Base-by-base conservation (phyloP, 1,140 invertebrate species). In the Phenacoccus solenopsis region DNA sequence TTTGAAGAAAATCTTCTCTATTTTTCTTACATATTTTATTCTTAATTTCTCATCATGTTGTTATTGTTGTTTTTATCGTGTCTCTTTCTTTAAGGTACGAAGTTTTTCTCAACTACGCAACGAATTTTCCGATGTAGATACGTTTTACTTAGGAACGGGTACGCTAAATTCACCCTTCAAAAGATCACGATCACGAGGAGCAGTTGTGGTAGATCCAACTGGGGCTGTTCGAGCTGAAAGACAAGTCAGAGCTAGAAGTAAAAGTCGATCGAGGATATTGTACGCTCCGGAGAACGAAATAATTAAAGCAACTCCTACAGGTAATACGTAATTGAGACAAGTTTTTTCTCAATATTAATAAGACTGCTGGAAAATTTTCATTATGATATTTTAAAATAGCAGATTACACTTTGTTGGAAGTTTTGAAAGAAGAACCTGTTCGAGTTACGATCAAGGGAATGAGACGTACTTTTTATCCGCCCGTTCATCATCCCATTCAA, bases 51-150 rank as follows among this genome's bases (percentile, higher is more conserved):
- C 32, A n/a, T n/a, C n/a, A n/a, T n/a, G n/a, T n/a, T n/a, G n/a
- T 38, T 38, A 38, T 38, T 38, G 32, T 38, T 38, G n/a, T 9
- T 38, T 38, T n/a, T 38, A 38, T n/a, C 32, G 1, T 67, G 24
- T 49, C 30, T 24, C n/a, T 68, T 22, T 38, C 7, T 68, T 72
- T 10, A 75, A 91, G 89, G 88, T 96, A 1, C 83, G 91, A 72
- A 95, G 93, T 78, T 95, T 94, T 78, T 94, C 91, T 0, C 93
- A 96, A 74, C 78, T 96, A 32, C 85, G 92, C 49, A 92, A 94
- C 76, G 93, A 96, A 75, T 93, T 94, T 76, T 89, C 90, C 0
- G 90, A 93, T 74, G 88, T 93, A 35, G 91, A 94, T 76, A 93
- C 91, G 12, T 96, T 96, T 79, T 94, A 93, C 77, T 79, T 94